phyloP scores from a whole-genome alignment of 2,113 vertebrate species.

The Tapirus terrestris region DNA sequence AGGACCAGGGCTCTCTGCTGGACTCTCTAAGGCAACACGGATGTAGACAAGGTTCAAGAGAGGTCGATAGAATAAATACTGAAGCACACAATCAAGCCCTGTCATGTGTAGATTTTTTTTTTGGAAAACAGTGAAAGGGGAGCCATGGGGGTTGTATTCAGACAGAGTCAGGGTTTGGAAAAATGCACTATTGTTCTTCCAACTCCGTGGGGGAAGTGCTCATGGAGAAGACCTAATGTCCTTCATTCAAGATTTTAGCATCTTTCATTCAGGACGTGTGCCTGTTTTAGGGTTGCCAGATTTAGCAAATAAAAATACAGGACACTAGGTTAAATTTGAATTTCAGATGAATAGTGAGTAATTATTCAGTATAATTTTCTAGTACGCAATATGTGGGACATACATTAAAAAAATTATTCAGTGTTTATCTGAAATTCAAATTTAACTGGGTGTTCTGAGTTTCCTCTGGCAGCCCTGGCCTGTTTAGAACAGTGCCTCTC shows the following conservation, averaged over 20 bases:
- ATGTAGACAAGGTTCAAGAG: not conserved
- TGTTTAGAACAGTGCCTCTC: not conserved
- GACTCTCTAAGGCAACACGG: not conserved
- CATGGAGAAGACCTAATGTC: not conserved
- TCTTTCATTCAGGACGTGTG: not conserved
- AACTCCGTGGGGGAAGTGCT: not conserved
- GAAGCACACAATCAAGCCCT: not conserved
- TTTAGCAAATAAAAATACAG: constrained; percentile 1
- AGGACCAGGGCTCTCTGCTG: not conserved
- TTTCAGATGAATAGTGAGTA: constrained; percentile 21
- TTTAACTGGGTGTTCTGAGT: not conserved
- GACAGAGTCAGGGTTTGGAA: not conserved
- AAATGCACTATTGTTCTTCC: not conserved
- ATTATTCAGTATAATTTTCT: not conserved
- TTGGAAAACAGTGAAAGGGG: not conserved
- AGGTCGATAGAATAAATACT: not conserved
- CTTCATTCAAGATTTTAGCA: not conserved
- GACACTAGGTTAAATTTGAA: not conserved
- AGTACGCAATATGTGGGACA: not conserved
- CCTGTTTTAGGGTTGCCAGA: not conserved
- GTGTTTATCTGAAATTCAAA: not conserved
- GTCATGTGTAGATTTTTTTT: not conserved
- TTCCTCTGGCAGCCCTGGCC: not conserved
- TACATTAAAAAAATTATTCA: constrained; percentile 16
- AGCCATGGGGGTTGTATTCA: not conserved